Conservation (phyloP, 1,140 invertebrate species). For the Drosophila elegans region DNA sequence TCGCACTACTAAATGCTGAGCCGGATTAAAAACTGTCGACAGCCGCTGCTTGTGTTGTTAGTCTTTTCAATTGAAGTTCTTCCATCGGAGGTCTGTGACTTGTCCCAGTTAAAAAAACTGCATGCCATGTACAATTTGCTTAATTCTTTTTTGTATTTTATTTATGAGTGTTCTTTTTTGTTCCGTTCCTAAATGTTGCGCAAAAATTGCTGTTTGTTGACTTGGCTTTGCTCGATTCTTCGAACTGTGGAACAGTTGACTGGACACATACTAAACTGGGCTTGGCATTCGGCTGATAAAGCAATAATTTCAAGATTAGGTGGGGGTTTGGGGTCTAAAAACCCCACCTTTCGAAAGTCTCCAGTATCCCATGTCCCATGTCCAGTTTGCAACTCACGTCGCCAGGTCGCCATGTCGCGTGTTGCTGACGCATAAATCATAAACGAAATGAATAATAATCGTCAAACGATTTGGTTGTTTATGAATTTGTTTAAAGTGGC, state of each 20-base stretch:
- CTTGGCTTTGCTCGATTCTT: slow-evolving; percentile 50
- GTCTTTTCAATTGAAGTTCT: slow-evolving; percentile 68
- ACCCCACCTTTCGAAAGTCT: not conserved
- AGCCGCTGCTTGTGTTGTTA: slow-evolving; percentile 30
- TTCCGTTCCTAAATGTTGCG: slow-evolving; percentile 65
- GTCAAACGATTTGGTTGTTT: slow-evolving; percentile 78
- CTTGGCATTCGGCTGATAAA: slow-evolving; percentile 54
- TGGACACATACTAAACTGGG: slow-evolving; percentile 49
- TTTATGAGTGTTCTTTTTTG: slow-evolving; percentile 24
- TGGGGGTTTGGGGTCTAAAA: slow-evolving; percentile 4
- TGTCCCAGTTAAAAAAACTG: slow-evolving; percentile 75
- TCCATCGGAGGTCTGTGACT: slow-evolving; percentile 70
- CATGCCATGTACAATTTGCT: slow-evolving; percentile 67
- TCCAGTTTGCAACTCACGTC: slow-evolving; percentile 31
- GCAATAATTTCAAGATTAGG: slow-evolving; percentile 38
- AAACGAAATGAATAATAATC: slow-evolving; percentile 63
- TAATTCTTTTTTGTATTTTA: slow-evolving; percentile 33
- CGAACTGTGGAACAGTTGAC: slow-evolving; percentile 47
- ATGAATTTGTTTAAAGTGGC: slow-evolving; percentile 82
- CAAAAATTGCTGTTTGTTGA: slow-evolving; percentile 63
- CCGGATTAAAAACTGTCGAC: slow-evolving; percentile 53
- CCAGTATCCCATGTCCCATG: slow-evolving; percentile 2
- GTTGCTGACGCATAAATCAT: slow-evolving; percentile 80
- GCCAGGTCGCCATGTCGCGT: slow-evolving; percentile 59
- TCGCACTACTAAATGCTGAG: slow-evolving; percentile 59